Percentiles rank a stretch among this genome's conserved stretches.
Conservation (phyloP, 2,113 vertebrate species). For the Caloenas nicobarica region DNA sequence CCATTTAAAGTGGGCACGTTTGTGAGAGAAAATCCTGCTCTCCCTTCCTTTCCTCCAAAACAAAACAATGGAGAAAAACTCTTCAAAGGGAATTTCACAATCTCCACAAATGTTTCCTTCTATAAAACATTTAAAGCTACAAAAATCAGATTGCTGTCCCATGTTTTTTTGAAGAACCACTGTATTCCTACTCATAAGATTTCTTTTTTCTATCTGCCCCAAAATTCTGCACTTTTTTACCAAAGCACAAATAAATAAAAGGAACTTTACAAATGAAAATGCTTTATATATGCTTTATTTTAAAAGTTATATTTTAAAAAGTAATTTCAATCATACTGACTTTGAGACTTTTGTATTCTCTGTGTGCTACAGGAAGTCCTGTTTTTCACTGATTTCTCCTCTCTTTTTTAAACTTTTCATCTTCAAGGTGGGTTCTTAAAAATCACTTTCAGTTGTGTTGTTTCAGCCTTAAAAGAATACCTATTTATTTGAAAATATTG, state of each 20-base stretch:
- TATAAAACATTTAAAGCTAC: neutral
- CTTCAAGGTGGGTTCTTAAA: neutral
- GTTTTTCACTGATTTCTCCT: neutral
- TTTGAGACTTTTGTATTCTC: neutral
- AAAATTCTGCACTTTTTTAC: neutral
- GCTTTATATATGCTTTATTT: neutral
- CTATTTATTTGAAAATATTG: neutral
- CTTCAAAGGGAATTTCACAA: neutral
- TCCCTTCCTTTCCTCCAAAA: neutral
- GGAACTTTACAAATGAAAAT: neutral
- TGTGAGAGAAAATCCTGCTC: neutral
- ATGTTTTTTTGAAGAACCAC: neutral
- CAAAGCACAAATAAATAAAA: neutral
- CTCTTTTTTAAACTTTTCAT: neutral
- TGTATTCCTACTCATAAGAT: neutral
- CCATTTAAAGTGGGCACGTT: neutral
- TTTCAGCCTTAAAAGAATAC: neutral
- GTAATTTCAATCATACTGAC: neutral
- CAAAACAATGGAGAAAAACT: neutral
- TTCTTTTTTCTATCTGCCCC: neutral
- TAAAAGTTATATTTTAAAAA: neutral
- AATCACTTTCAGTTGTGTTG: neutral
- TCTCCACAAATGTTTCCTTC: neutral
- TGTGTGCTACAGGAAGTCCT: neutral
- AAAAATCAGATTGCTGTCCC: neutral